Percentiles rank a stretch among this genome's conserved stretches.
Evolutionary conservation across 1,140 invertebrate genomes (phyloP).

Genomic region (Amyelois transitella): DNA sequence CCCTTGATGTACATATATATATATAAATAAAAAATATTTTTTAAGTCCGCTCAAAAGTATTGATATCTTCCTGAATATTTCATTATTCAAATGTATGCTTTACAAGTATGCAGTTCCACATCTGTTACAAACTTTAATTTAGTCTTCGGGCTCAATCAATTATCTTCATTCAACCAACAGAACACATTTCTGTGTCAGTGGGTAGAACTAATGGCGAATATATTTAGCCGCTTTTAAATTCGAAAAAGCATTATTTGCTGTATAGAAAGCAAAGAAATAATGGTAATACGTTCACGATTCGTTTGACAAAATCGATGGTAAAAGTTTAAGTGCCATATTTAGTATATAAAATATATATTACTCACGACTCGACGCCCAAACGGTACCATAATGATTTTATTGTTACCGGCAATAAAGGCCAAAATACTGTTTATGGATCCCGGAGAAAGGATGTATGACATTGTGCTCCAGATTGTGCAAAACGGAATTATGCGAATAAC

Average conservation of each 20-base stretch:
- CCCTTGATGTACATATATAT: too few relatives aligned
- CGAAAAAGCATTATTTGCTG: slow-evolving; percentile 1
- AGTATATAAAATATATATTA: not conserved
- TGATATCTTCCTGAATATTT: too few relatives aligned
- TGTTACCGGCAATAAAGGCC: not conserved
- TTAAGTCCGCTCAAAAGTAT: too few relatives aligned
- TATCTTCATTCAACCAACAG: slow-evolving; percentile 24
- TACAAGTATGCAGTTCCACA: not conserved
- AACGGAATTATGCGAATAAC: not conserved
- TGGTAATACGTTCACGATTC: not conserved
- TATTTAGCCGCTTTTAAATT: slow-evolving; percentile 5
- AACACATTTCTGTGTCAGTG: slow-evolving; percentile 31
- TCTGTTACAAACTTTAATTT: slow-evolving; percentile 11
- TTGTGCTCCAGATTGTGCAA: not conserved
- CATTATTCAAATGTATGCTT: not conserved
- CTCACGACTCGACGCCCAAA: not conserved
- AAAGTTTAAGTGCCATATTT: not conserved
- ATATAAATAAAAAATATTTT: too few relatives aligned
- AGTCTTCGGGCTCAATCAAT: slow-evolving; percentile 28
- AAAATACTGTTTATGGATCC: not conserved
- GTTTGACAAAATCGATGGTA: not conserved
- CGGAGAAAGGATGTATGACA: not conserved
- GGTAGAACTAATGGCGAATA: slow-evolving; percentile 25
- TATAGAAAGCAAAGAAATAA: slow-evolving; percentile 1
- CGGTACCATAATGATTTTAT: not conserved